Evolutionary conservation across 2,113 vertebrate species (phyloP), one percentile per base, ranked within the genome.

Genomic region (Cnemophilus loriae): DNA sequence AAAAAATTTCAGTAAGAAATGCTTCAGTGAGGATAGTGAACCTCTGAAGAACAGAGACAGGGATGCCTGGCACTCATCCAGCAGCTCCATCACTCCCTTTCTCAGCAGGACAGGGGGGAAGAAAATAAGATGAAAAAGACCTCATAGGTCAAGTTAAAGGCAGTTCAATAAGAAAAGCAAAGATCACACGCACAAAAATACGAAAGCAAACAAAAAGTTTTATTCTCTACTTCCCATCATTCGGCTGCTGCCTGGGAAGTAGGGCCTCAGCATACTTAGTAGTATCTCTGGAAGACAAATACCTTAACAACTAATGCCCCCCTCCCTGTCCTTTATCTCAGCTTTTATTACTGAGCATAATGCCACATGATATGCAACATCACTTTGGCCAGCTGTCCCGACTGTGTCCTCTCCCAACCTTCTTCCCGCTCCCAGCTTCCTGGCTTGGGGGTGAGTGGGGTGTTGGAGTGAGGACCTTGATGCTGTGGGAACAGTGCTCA

Each of bases 271-370:
- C 13, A 52, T 9, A 14, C 2, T 11, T 46, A 41, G 20, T 7
- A 16, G 15, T 24, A 87, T 13, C 7, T 37, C 23, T 4, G 9
- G 16, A 57, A 71, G 42, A 52, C 4, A 71, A 87, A 32, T 1
- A 2, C 3, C 49, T 42, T 42, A 19, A 39, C 8, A 11, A 33
- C 0, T 0, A 60, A 71, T 49, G 9, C 3, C 9, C 10, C 1
- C 1, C 2, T 39, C 26, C 39, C 11, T 75, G 10, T 63, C 8
- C 12, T 70, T 79, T 90, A 20, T 56, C 16, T 56, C 41, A 69
- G 16, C 2, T 42, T 53, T 78, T 50, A 35, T 41, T 27, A 26
- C 22, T 30, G 27, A 64, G 11, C 27, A 35, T 11, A 2, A 39
- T 15, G 3, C 26, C 27, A 10, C 44, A 20, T 20, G 5, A 19